phyloP scores from a whole-genome alignment of 2,113 vertebrate genomes.

The Cyphomyrus discorhynchus region DNA sequence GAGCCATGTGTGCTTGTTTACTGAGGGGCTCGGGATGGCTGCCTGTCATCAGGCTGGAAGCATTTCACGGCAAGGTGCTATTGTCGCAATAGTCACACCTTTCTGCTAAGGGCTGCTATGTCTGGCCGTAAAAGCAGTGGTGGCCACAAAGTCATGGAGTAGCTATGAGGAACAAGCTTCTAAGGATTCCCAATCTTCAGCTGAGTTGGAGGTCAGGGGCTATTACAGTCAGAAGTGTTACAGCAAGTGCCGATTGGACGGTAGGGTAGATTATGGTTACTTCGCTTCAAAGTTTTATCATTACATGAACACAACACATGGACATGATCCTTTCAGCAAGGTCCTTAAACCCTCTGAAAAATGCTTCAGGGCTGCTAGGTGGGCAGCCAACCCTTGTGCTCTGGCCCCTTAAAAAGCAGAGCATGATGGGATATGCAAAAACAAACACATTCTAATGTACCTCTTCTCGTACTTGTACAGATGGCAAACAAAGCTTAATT shows the following conservation, averaged over 20 bases:
- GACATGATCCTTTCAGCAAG: neutral
- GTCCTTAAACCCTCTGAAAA: neutral
- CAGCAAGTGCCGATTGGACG: neutral
- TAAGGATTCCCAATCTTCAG: neutral
- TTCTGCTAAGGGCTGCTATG: neutral
- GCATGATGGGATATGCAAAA: neutral
- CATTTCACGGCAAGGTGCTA: neutral
- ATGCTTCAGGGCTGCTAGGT: neutral
- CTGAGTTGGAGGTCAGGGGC: neutral
- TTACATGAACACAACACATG: neutral
- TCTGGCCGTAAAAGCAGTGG: neutral
- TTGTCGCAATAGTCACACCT: neutral
- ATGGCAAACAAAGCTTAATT: neutral
- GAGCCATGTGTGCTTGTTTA: neutral
- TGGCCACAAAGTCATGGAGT: neutral
- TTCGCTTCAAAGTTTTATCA: neutral
- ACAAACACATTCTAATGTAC: neutral
- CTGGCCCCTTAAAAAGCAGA: neutral
- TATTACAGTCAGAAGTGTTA: neutral
- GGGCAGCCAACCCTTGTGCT: neutral
- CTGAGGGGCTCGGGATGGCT: neutral
- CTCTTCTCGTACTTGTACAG: neutral
- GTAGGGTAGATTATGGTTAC: neutral
- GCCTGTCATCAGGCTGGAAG: neutral
- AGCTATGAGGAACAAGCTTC: neutral